Evolutionary conservation across 2,888 invertebrate species (phyloP), one percentile per base, ranked within the genome.

Genomic region (Troides aeacus): DNA sequence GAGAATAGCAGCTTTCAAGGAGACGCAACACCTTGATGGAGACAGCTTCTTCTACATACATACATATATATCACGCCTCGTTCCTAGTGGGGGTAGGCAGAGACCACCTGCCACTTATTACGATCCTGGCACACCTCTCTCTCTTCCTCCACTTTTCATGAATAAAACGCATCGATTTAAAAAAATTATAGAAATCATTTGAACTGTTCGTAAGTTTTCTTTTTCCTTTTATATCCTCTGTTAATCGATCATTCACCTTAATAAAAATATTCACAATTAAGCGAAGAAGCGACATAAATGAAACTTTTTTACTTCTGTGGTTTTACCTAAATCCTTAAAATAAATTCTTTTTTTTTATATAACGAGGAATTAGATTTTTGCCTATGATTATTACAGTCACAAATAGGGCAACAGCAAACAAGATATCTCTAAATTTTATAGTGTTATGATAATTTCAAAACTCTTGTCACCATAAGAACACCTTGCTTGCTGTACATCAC

Each of bases 281-380:
- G 57, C n/a, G 56, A 42, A 67, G 62, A 23, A 24, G 62, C 62
- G 62, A 56, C 67, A 57, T 62, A 67, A 67, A 67, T 62, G 42
- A 62, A 24, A 62, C 46, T 46, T 57, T 18, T 42, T 57, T 62
- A 57, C 66, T 62, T 62, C 23, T 64, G 60, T 68, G 21, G 23
- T 68, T 53, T 64, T 24, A 59, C 24, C 21, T 64, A 64, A 60
- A 64, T 24, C 39, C 59, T 60, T 60, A 53, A 68, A 64, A 60
- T 63, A 42, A 30, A 21, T 58, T 42, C 60, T 8, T 17, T 60
- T 50, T 59, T 59, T 23, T 23, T 53, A 69, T 61, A 64, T 64
- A 64, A 64, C 64, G n/a, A 64, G 56, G 60, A 64, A 68, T 64
- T 64, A 64, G 64, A 64, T 64, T 69, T 23, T 60, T 61, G 60